phyloP scores from a whole-genome alignment of 2,797 vertebrate species.

The Gymnoscopelus braueri region DNA sequence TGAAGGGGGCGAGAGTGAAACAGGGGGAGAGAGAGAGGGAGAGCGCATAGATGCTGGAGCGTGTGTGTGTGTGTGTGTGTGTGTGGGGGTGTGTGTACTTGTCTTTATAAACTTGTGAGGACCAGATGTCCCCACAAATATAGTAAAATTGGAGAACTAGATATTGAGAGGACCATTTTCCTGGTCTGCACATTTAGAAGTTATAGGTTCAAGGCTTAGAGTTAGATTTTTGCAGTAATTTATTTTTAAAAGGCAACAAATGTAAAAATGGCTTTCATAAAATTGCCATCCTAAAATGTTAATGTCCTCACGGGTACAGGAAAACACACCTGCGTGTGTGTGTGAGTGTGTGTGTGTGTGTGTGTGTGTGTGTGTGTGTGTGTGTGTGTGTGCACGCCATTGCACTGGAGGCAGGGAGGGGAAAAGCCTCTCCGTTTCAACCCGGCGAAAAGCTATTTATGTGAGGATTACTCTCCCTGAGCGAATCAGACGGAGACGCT shows the following conservation, averaged over 20 bases:
- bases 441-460: slow-evolving; percentile 96
- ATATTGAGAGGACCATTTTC: too few species aligned
- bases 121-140: too few species aligned
- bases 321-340: not conserved
- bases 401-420: slow-evolving; percentile 26
- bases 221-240: too few species aligned
- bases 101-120: too few species aligned
- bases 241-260: too few species aligned
- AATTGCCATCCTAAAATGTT: too few species aligned
- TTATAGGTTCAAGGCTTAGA: too few species aligned
- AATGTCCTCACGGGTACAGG: too few species aligned
- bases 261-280: too few species aligned
- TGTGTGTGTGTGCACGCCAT: slow-evolving; percentile 18
- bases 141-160: too few species aligned
- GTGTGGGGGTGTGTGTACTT: slow-evolving; percentile 7
- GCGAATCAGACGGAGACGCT: slow-evolving; percentile 93
- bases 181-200: too few species aligned
- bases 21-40: not conserved
- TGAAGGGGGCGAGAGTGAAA: not conserved
- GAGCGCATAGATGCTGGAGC: not conserved
- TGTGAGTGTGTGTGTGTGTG: not conserved
- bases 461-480: slow-evolving; percentile 97
- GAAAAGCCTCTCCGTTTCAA: slow-evolving; percentile 63
- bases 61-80: slow-evolving; percentile 3
- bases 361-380: slow-evolving; percentile 1